Conservation (phyloP, 2,113 vertebrate genomes). For the Pao palembangensis region DNA sequence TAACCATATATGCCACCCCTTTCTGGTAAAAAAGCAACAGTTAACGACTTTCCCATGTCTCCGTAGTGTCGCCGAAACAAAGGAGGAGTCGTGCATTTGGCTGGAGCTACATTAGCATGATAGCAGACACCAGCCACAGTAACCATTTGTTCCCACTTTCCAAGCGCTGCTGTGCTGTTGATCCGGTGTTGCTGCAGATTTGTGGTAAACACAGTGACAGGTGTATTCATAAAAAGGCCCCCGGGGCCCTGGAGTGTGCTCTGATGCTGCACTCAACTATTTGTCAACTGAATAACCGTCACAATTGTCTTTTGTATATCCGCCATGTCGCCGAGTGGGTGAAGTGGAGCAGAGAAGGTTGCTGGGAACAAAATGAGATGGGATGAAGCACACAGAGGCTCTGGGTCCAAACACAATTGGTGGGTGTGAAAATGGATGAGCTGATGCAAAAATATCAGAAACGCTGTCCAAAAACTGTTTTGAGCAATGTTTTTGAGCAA, state of each 20-base stretch:
- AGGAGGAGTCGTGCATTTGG: conserved; percentile 43
- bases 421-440: not conserved
- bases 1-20: not conserved
- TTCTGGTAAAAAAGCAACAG: not conserved
- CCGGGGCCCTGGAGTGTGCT: conserved; percentile 48
- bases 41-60: conserved; percentile 23
- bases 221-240: conserved; percentile 67
- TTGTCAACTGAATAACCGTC: conserved; percentile 62
- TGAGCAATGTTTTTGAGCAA: too few species aligned
- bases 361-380: conserved; percentile 15
- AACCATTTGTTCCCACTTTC: conserved; percentile 44
- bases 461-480: too few species aligned
- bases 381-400: not conserved
- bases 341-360: conserved; percentile 9
- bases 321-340: conserved; percentile 17
- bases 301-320: conserved; percentile 27
- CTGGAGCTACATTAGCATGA: conserved; percentile 42
- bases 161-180: conserved; percentile 63
- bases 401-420: conserved; percentile 3
- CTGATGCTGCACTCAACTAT: conserved; percentile 43
- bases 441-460: too few species aligned
- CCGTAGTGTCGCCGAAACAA: conserved; percentile 13
- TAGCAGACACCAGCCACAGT: conserved; percentile 33
- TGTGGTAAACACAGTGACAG: conserved; percentile 70
- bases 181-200: conserved; percentile 64